Base-by-base conservation (phyloP, 1,140 invertebrate species). In the Chymomyza costata region DNA sequence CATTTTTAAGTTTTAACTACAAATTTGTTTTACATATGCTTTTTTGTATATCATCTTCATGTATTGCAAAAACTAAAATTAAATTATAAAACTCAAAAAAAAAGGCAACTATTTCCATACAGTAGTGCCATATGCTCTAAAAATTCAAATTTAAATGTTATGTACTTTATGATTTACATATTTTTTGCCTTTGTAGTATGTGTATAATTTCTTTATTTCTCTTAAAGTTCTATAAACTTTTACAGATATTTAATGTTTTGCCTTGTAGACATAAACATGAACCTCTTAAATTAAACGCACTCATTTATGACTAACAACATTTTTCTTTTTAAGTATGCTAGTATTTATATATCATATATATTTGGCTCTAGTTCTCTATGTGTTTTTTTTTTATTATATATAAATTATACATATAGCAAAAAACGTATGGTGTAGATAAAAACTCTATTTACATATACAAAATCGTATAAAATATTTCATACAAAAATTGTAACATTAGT, bases 1-100 rank as follows among this genome's bases (percentile, higher is more conserved):
- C 71, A 78, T 71, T 66, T 78, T 76, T 51, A 76, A 76, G 66
- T 66, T 73, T 78, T 76, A 76, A 76, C 71, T 76, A 76, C 71
- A 63, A 78, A 70, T 78, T 71, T 57, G 71, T 66, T 78, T 71
- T 67, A 71, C 51, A 76, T 69, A 71, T 71, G 46, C 32, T 11
- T 32, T 44, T n/a, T 40, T 30, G 38, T 50, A 46, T 54, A 31
- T 57, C 6, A 54, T 30, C 6, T 50, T 21, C 39, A 47, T 51
- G 34, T 32, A 32, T 34, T 44, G 17, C 37, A 18, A n/a, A 44
- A 40, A 30, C 40, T 14, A 40, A 35, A 38, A 17, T 18, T 35
- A 52, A 46, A 6, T 30, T n/a, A n/a, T n/a, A n/a, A n/a, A n/a
- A n/a, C n/a, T n/a, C n/a, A n/a, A n/a, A n/a, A n/a, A n/a, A n/a